Evolutionary conservation across 1,140 invertebrate genomes (phyloP), one percentile per base, ranked within the genome.

Genomic region (Caerostris extrusa): DNA sequence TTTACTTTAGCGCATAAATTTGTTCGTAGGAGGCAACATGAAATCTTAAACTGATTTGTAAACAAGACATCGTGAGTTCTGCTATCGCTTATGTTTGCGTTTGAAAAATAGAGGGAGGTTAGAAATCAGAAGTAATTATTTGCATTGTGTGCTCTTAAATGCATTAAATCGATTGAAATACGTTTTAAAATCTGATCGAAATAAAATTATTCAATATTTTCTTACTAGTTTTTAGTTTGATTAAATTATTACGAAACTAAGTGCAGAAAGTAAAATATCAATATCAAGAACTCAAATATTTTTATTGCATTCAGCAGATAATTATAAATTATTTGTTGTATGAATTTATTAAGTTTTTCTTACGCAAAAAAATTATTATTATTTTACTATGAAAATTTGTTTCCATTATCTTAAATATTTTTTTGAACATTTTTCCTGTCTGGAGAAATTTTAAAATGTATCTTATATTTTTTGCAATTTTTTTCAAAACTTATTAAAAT

Each of bases 21-120:
- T 85, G 10, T 19, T 85, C 55, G 82, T 85, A 85, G 82, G 82
- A 85, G 82, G 82, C 82, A 85, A 57, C 82, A 57, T 57, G 57
- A 58, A 55, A 85, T 50, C 8, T 14, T 85, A 85, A 85, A 85
- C 55, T 85, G 55, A 85, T 85, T 85, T 85, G 82, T 88, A 88
- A 88, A 88, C 58, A 88, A 88, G 12, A 57, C 81, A 19, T 67
- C 14, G 61, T n/a, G 34, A 64, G 34, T 88, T 88, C 60, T 53
- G 58, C 58, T 88, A 64, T 88, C 86, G 53, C 14, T 7, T 85
- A 58, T 57, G 19, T 71, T 71, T 57, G 82, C 7, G 12, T 19
- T 34, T 85, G 82, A 56, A 57, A 85, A 85, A 19, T 85, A 55
- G 17, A 71, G 69, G 34, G 69, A 71, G 69, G 69, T 19, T n/a